Evolutionary conservation across 1,140 invertebrate genomes (phyloP), one percentile per base, ranked within the genome.

Genomic region (Sycophila sp.): DNA sequence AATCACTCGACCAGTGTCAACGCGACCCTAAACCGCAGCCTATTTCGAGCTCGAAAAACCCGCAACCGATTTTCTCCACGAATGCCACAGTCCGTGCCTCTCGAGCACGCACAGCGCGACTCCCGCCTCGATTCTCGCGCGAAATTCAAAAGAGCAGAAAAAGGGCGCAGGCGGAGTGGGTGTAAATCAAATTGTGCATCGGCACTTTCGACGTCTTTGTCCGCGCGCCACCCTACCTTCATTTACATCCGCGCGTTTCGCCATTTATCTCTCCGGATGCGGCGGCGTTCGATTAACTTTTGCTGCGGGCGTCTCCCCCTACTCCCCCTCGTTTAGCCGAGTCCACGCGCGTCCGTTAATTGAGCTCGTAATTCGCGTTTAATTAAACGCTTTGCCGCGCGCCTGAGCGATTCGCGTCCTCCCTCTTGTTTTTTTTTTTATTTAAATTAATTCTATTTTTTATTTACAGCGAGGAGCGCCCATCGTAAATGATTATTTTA

Each of bases 211-310:
- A 8, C 3, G 7, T 19, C 19, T 5, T 4, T 5, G 4, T 15
- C 13, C 38, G 38, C 38, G n/a, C 17, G 17, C 42, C 24, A 47
- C 24, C 24, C 42, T 22, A 22, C 11, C 19, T 47, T 47, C 17
- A 47, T 32, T n/a, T n/a, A 47, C 40, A 62, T 8, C 26, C 22
- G 11, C 15, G 15, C n/a, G 47, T 11, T 17, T n/a, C 38, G 17
- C 19, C n/a, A 65, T 65, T 65, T 55, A 55, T 65, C 63, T 65
- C 6, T n/a, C 45, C 22, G 17, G 11, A 24, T 34, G 24, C 63
- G n/a, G 63, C 63, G 34, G 63, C 45, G 28, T 65, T 55, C 63
- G 63, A 65, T 65, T 65, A 65, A 65, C 49, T 65, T 55, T 55
- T 17, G 49, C 63, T 24, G 36, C 63, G 58, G 45, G 58, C 40